Percentiles rank a stretch among this genome's conserved stretches.
These are phyloP conservation scores for Hirtodrosophila duncani DNA, from an alignment of 2,888 invertebrate species.

Conservation along the genomic window DNA sequence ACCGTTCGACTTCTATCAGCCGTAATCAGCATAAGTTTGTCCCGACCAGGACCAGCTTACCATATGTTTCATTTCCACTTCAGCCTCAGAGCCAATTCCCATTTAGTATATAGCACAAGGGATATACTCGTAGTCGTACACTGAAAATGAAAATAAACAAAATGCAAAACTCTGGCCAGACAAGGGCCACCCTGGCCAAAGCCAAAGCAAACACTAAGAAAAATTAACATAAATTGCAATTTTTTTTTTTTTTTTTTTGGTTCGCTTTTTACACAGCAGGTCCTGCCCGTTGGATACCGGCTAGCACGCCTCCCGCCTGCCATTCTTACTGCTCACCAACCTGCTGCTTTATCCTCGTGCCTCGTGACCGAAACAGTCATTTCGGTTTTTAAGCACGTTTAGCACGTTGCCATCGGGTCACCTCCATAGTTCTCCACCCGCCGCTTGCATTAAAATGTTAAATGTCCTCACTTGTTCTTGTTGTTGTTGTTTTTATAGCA, in stretches of 20 bases:
- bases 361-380: constrained; percentile 52
- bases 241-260: constrained; percentile 17
- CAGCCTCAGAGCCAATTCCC: neutral
- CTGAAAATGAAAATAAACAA: constrained; percentile 36
- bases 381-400: constrained; percentile 74
- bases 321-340: constrained; percentile 8
- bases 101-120: constrained; percentile 15
- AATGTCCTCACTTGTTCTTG: constrained; percentile 53
- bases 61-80: constrained; percentile 44
- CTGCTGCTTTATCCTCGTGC: constrained; percentile 52
- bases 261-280: constrained; percentile 3
- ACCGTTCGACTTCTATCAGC: constrained; percentile 60
- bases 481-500: constrained; percentile 2
- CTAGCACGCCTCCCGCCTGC: constrained; percentile 8
- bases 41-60: constrained; percentile 18
- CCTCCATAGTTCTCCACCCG: constrained; percentile 10
- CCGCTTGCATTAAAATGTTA: constrained; percentile 69
- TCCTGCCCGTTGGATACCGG: too few relatives aligned
- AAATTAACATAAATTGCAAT: constrained; percentile 72
- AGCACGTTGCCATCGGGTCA: constrained; percentile 62
- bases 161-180: constrained; percentile 20
- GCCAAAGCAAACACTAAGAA: constrained; percentile 64
- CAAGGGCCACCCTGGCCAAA: constrained; percentile 5
- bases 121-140: too few relatives aligned
- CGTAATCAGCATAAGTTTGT: constrained; percentile 59